These are phyloP conservation scores for Drosophila cognata DNA, from an alignment of 2,888 invertebrate genomes.

Conservation along the genomic window DNA sequence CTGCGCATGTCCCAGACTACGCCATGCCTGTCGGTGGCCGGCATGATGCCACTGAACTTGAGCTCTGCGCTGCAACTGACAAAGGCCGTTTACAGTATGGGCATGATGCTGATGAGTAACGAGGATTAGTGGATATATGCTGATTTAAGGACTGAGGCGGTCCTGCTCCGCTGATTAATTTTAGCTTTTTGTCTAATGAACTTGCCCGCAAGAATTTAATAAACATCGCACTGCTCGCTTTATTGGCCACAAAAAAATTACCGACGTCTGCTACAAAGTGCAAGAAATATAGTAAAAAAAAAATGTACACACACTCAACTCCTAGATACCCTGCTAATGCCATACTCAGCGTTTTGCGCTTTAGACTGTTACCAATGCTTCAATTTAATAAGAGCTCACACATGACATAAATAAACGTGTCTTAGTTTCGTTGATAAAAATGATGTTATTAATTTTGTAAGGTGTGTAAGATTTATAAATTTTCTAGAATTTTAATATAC, in stretches of 20 bases:
- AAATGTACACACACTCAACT: neutral
- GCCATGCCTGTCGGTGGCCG: conserved; percentile 47
- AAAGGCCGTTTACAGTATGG: conserved; percentile 41
- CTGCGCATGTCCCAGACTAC: conserved; percentile 56
- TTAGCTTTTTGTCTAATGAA: conserved; percentile 78
- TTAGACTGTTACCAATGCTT: neutral
- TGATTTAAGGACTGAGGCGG: neutral
- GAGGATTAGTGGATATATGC: conserved; percentile 6
- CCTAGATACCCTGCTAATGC: neutral
- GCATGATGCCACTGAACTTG: conserved; percentile 60
- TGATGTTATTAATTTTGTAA: neutral
- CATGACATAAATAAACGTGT: neutral
- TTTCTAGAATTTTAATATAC: neutral
- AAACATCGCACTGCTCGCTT: conserved; percentile 57
- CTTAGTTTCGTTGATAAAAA: neutral
- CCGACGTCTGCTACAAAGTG: conserved; percentile 40
- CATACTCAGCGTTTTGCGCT: neutral
- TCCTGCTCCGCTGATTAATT: conserved; percentile 65
- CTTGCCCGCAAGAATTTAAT: conserved; percentile 73
- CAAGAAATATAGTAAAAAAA: conserved; percentile 51
- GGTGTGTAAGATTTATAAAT: neutral
- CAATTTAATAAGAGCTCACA: neutral
- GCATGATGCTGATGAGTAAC: conserved; percentile 46
- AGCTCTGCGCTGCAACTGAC: conserved; percentile 61
- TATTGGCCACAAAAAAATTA: conserved; percentile 64